Evolutionary conservation across 2,888 invertebrate genomes (phyloP), one percentile per base, ranked within the genome.

Genomic region (Cryptus viduatorius): DNA sequence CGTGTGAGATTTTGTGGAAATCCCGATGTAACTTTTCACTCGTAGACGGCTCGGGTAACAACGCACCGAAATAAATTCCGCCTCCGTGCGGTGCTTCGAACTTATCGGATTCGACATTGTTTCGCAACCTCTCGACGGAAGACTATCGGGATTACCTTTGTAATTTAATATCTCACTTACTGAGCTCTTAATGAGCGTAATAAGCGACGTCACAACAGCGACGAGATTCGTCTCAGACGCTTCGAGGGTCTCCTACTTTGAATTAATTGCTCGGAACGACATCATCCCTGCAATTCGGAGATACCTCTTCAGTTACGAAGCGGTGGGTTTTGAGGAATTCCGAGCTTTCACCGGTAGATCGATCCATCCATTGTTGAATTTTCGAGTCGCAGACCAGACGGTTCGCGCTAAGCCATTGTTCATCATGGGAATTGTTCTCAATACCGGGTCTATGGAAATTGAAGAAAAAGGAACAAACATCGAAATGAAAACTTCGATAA

Each of bases 141-240:
- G 83, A 73, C 80, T 69, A 68, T 72, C 82, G 80, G 87, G 87
- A 90, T 91, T 91, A 90, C 86, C 88, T 86, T 88, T 88, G 89
- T 91, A 90, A 92, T 90, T 90, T 88, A 88, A 89, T 90, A 86
- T 75, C 81, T 24, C 86, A 85, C 87, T 91, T 90, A 92, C 92
- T 90, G 89, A 86, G 90, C 88, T 68, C 86, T 88, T 86, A 89
- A 89, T 89, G 87, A 88, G 85, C 85, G 86, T 87, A 89, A 87
- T 89, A 89, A 88, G 82, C 87, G 87, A 84, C 87, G 87, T 85
- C 85, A 86, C 87, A 90, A 88, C 80, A 85, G 85, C 24, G 67
- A 72, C 69, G 29, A 68, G 44, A 50, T 42, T 64, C 14, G 75
- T 8, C 65, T 50, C 37, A 76, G 83, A 83, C 71, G 73, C 46